Percentiles rank a stretch among this genome's conserved stretches.
Conservation (phyloP, 2,797 vertebrate species). For the Eupleurogrammus muticus region DNA sequence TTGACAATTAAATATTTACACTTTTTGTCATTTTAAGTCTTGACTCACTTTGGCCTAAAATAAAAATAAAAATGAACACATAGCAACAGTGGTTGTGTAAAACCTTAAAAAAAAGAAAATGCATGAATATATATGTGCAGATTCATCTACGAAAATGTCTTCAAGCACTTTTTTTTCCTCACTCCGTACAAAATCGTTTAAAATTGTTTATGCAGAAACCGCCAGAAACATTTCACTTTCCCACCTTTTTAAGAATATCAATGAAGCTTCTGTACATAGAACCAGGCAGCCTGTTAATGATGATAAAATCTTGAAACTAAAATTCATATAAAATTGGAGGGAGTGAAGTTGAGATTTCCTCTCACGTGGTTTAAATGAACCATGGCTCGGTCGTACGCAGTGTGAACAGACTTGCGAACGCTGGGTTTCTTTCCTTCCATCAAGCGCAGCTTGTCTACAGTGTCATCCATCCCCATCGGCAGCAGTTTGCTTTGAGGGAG, state of each 20-base stretch:
- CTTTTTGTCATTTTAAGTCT: constrained; percentile 43
- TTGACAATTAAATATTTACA: constrained; percentile 74
- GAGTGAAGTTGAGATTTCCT: constrained; percentile 90
- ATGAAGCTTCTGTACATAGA: constrained; percentile 47
- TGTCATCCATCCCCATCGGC: constrained; percentile 93
- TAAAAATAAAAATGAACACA: constrained; percentile 73
- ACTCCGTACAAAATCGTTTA: constrained; percentile 34
- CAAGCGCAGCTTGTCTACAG: constrained; percentile 95
- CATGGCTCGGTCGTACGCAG: constrained; percentile 96
- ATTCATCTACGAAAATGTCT: constrained; percentile 62
- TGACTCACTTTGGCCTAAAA: constrained; percentile 76
- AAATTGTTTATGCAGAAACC: constrained; percentile 53
- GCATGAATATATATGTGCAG: constrained; percentile 16
- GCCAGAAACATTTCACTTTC: neutral
- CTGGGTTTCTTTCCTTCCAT: constrained; percentile 97
- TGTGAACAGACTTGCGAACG: constrained; percentile 97
- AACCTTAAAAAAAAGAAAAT: constrained; percentile 54
- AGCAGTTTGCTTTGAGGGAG: constrained; percentile 94
- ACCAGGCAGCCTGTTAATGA: constrained; percentile 51
- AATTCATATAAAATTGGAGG: constrained; percentile 90
- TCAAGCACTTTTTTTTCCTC: constrained; percentile 37
- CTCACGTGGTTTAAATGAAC: constrained; percentile 93
- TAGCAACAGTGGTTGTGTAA: constrained; percentile 77
- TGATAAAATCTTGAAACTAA: constrained; percentile 50
- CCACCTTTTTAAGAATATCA: constrained; percentile 25